Evolutionary conservation across 1,140 invertebrate genomes (phyloP), one percentile per base, ranked within the genome.

Genomic region (Drosophila ohnishii): DNA sequence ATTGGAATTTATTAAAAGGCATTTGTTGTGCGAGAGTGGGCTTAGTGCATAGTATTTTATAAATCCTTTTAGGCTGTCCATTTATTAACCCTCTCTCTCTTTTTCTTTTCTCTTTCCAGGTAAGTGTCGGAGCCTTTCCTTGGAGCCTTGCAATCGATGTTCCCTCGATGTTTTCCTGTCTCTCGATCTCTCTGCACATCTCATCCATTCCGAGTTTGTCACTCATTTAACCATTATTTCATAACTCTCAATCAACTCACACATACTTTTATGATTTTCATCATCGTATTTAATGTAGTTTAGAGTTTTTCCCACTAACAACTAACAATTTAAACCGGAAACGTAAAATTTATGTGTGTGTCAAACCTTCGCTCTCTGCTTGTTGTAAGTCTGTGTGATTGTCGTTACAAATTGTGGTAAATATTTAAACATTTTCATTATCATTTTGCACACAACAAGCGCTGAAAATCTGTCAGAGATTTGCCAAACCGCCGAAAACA

Each of bases 361-460:
- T 55, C 45, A 25, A n/a, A 9, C 14, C 14, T 48, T 30, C 28
- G 28, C 45, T 44, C 51, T 45, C 19, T 78, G 40, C 60, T 44
- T 60, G 47, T 63, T 60, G 22, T 63, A 22, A 70, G 62, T 62
- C 59, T 55, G 11, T 63, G 60, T 61, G 64, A 57, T 77, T 86
- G 71, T 83, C 62, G 75, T 76, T 72, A 76, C 83, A 82, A 82
- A 87, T 76, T 86, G 75, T 66, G 83, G 84, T 88, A 87, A 86
- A 86, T 86, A 83, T 86, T 80, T 83, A 86, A 86, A 86, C 84
- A 77, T 86, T 86, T 86, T 77, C 83, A 86, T 88, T 88, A 86
- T 86, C 84, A 86, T 87, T 86, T 83, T 65, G 78, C 34, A 50
- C 55, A 67, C 19, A 55, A 55, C 50, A 57, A 59, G 75, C 63